A percentile compares a stretch with the other conserved stretches of the same genome.
Evolutionary conservation across 2,797 vertebrate genomes (phyloP).

Genomic region (Pangasius macronema): DNA sequence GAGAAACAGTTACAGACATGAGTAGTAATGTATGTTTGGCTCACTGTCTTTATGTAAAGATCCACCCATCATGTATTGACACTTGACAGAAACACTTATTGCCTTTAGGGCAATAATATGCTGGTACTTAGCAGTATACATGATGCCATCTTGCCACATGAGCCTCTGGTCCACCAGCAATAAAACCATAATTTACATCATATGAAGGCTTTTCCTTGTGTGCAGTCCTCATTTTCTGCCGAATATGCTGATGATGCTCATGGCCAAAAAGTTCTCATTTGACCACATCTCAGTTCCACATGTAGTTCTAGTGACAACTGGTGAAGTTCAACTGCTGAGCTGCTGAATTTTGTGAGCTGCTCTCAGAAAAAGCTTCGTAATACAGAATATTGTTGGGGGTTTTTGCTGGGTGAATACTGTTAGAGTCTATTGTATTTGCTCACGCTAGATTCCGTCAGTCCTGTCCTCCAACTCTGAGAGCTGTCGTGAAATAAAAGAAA

Average conservation of each 20-base stretch:
- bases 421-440: neutral
- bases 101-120: neutral
- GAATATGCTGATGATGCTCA: neutral
- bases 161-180: neutral
- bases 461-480: neutral
- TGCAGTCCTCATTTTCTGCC: neutral
- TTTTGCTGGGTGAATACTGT: neutral
- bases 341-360: neutral
- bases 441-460: neutral
- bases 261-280: neutral
- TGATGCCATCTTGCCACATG: neutral
- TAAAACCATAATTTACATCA: neutral
- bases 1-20: neutral
- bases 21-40: neutral
- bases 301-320: neutral
- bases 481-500: neutral
- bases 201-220: neutral
- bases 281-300: neutral
- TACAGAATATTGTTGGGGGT: neutral
- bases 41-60: neutral
- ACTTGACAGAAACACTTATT: neutral
- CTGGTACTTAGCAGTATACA: neutral
- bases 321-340: neutral
- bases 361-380: neutral
- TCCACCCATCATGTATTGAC: neutral